Conservation (phyloP, 2,888 invertebrate genomes). For the Idaea straminata region DNA sequence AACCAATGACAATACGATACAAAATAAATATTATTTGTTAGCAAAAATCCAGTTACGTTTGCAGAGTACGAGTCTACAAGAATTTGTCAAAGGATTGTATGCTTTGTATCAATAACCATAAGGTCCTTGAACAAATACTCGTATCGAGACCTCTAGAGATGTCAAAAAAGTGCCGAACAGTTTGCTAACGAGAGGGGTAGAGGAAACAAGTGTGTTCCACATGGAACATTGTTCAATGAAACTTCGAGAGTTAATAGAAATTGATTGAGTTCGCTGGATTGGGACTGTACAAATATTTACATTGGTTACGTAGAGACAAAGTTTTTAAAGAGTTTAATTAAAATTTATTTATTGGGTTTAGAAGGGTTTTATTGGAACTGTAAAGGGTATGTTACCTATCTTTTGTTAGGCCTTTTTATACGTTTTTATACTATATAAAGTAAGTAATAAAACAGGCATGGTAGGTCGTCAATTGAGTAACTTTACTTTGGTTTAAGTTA, state of each 20-base stretch:
- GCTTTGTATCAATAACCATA: background rate
- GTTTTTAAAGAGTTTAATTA: slow-evolving; percentile 29
- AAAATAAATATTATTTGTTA: slow-evolving; percentile 9
- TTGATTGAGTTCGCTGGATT: slow-evolving; percentile 39
- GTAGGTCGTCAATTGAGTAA: background rate
- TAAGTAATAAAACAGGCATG: background rate
- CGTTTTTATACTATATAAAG: background rate
- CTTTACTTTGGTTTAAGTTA: too few species aligned
- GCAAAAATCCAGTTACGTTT: slow-evolving; percentile 25
- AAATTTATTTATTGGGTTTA: slow-evolving; percentile 25
- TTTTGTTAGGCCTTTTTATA: background rate
- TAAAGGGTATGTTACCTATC: background rate
- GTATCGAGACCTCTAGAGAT: slow-evolving; percentile 68
- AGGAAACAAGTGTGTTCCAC: slow-evolving; percentile 60
- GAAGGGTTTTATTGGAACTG: slow-evolving; percentile 16
- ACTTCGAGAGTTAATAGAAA: slow-evolving; percentile 43
- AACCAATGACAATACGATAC: background rate
- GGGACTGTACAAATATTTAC: slow-evolving; percentile 33
- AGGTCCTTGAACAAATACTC: slow-evolving; percentile 48
- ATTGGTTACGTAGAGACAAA: slow-evolving; percentile 23
- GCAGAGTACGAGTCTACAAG: slow-evolving; percentile 1
- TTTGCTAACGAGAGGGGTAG: slow-evolving; percentile 71
- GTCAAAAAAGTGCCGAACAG: slow-evolving; percentile 70
- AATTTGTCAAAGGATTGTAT: background rate
- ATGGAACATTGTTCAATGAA: slow-evolving; percentile 44